These are phyloP conservation scores for Tetramorium parvispinum DNA, from an alignment of 1,140 invertebrate species.

Conservation along the genomic window DNA sequence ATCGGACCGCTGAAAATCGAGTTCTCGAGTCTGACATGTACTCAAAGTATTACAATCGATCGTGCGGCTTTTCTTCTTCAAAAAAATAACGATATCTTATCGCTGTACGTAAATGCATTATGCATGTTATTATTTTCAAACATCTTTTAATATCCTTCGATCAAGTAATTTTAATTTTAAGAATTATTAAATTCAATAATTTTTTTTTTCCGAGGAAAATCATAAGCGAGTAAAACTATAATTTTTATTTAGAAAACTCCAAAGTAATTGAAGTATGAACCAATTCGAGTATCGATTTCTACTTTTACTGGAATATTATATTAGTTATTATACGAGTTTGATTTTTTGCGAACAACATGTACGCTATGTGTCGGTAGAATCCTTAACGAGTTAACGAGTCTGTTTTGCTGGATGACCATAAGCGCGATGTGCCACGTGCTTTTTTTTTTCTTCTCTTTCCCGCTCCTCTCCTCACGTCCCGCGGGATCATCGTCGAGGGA, in stretches of 20 bases:
- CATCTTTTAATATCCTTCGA: not conserved
- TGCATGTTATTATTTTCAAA: not conserved
- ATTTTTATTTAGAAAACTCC: not conserved
- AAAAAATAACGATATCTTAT: conserved; percentile 12
- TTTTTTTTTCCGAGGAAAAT: not conserved
- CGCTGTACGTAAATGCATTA: not conserved
- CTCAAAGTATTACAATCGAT: conserved; percentile 38
- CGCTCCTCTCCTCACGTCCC: not conserved
- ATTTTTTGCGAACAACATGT: conserved; percentile 23
- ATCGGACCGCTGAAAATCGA: conserved; percentile 52
- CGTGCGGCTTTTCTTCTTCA: not conserved
- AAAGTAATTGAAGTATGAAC: not conserved
- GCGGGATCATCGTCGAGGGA: conserved; percentile 33
- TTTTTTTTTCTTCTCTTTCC: conserved; percentile 32
- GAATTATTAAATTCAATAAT: too few species aligned
- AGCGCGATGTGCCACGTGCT: conserved; percentile 38
- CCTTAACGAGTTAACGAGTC: conserved; percentile 57
- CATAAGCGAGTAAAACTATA: not conserved
- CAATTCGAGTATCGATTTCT: not conserved
- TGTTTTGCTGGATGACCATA: conserved; percentile 58
- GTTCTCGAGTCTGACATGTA: conserved; percentile 44
- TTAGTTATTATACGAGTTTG: not conserved
- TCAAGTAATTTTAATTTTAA: not conserved
- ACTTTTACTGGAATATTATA: not conserved
- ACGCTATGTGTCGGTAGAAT: not conserved